Evolutionary conservation across 2,113 vertebrate species (phyloP).

Genomic region (Lucifuga dentata): DNA sequence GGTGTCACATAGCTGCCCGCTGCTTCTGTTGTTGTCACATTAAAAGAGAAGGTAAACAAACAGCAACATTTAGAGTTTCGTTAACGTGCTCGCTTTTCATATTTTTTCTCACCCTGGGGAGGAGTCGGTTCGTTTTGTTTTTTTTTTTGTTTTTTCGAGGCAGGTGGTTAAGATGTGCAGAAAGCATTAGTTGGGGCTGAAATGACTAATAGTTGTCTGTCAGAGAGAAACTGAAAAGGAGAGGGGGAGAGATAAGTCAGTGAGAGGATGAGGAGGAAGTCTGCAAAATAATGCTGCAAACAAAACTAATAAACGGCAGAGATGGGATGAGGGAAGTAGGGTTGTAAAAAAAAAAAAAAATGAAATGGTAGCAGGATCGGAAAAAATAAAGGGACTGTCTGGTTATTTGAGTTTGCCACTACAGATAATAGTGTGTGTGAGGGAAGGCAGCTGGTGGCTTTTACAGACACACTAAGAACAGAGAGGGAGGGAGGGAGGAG

Average conservation of each 20-base stretch:
- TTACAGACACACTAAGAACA: constrained; percentile 67
- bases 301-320: constrained; percentile 43
- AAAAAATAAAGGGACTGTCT: constrained; percentile 43
- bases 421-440: constrained; percentile 61
- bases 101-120: constrained; percentile 49
- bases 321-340: constrained; percentile 16
- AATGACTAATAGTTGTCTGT: constrained; percentile 67
- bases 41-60: constrained; percentile 79
- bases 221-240: constrained; percentile 43
- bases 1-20: constrained; percentile 72
- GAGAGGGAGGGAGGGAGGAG: constrained; percentile 54
- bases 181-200: constrained; percentile 58
- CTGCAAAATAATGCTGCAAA: constrained; percentile 60
- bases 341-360: constrained; percentile 18
- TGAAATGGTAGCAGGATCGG: constrained; percentile 28
- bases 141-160: constrained; percentile 45
- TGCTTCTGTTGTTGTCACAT: constrained; percentile 77
- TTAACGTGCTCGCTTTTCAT: constrained; percentile 33
- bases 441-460: constrained; percentile 60
- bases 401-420: constrained; percentile 59
- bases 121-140: constrained; percentile 51
- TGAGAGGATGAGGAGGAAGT: constrained; percentile 61
- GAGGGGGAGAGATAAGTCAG: constrained; percentile 63
- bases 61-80: constrained; percentile 60
- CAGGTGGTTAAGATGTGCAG: constrained; percentile 44